A percentile compares a stretch with the other conserved stretches of the same genome.
These are phyloP conservation scores for Meloe dianella DNA, from an alignment of 2,888 invertebrate species.

Conservation along the genomic window DNA sequence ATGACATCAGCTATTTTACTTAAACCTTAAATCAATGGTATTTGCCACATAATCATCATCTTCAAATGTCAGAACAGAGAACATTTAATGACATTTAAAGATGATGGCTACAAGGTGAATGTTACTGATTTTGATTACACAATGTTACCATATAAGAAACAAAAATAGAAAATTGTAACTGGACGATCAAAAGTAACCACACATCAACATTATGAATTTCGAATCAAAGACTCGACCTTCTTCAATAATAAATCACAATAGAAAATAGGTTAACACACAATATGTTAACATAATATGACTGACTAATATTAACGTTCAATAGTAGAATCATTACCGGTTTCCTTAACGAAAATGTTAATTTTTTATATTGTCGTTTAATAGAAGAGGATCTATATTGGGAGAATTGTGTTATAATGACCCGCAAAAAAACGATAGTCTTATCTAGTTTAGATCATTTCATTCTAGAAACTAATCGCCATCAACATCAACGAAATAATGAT, in stretches of 20 bases:
- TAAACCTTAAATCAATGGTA: too few species aligned
- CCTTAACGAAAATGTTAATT: constrained; percentile 13
- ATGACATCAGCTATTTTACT: too few species aligned
- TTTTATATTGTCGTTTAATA: constrained; percentile 70
- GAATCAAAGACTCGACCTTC: not conserved
- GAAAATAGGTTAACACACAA: not conserved
- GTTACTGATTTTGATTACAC: not conserved
- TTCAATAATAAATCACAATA: not conserved
- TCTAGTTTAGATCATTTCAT: constrained; percentile 64
- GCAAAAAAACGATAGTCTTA: constrained; percentile 69
- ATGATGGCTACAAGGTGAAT: not conserved
- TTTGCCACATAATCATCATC: too few species aligned
- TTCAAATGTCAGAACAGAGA: too few species aligned
- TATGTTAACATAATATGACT: too few species aligned
- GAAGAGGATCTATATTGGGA: constrained; percentile 72
- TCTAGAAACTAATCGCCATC: constrained; percentile 52
- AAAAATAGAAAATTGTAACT: not conserved
- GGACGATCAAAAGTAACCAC: constrained; percentile 8
- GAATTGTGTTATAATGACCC: constrained; percentile 67
- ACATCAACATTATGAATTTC: not conserved
- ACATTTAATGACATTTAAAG: too few species aligned
- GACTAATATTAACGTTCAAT: too few species aligned
- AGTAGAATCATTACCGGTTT: too few species aligned
- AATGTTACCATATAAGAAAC: not conserved
- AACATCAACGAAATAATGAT: constrained; percentile 30